Percentiles rank a stretch among this genome's conserved stretches.
These are phyloP conservation scores for Lytechinus variegatus DNA, from an alignment of 35 echinoderm and acorn worm species.

Conservation along the genomic window DNA sequence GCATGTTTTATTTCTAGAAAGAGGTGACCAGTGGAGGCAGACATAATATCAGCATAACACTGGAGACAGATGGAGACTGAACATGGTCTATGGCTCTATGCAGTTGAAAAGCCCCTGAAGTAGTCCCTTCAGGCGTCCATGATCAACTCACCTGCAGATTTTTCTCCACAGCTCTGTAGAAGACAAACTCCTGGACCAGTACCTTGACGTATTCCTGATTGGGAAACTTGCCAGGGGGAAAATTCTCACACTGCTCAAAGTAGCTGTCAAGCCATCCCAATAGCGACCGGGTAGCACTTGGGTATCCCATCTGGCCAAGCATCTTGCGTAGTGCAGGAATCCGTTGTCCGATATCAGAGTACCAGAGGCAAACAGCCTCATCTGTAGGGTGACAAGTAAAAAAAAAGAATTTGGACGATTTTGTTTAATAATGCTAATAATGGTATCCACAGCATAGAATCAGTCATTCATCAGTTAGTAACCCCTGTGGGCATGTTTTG, in stretches of 20 bases:
- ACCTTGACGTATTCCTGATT: slow-evolving; percentile 74
- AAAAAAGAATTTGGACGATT: too few relatives aligned
- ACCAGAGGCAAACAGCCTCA: slow-evolving; percentile 79
- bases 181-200: slow-evolving; percentile 84
- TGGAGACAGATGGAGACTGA: too few relatives aligned
- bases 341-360: slow-evolving; percentile 69
- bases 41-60: too few relatives aligned
- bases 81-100: too few relatives aligned
- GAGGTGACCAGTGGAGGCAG: too few relatives aligned
- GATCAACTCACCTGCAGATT: neutral
- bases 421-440: too few relatives aligned
- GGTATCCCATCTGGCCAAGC: slow-evolving; percentile 74
- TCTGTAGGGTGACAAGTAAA: neutral
- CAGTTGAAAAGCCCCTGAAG: too few relatives aligned
- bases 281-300: slow-evolving; percentile 68
- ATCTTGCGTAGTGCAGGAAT: slow-evolving; percentile 67
- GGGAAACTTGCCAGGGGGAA: slow-evolving; percentile 91
- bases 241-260: slow-evolving; percentile 91
- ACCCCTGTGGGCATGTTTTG: too few relatives aligned
- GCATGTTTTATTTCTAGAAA: too few relatives aligned
- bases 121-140: too few relatives aligned
- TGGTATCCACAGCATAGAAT: too few relatives aligned
- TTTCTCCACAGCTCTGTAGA: slow-evolving; percentile 55
- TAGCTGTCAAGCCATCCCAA: slow-evolving; percentile 76
- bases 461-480: too few relatives aligned